A percentile compares a stretch with the other conserved stretches of the same genome.
phyloP scores from a whole-genome alignment of 2,113 vertebrate genomes.

The Phalacrocorax brasilianus region DNA sequence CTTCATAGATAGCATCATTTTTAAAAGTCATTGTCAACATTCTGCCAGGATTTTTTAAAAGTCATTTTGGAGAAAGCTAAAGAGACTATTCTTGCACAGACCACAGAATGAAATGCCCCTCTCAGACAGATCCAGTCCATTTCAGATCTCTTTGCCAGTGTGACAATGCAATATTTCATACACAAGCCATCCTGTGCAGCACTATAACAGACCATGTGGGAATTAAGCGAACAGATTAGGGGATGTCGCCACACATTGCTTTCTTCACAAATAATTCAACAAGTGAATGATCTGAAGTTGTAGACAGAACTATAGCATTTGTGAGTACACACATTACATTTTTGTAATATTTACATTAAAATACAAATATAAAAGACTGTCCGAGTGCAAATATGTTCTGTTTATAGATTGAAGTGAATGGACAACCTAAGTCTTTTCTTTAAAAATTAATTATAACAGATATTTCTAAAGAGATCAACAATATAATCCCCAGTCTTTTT shows the following conservation, averaged over 20 bases:
- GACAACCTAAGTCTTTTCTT: neutral
- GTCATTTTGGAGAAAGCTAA: neutral
- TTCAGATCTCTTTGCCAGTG: neutral
- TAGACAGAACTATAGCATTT: neutral
- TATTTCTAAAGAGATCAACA: neutral
- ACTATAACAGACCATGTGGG: neutral
- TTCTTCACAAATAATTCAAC: neutral
- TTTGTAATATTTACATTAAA: neutral
- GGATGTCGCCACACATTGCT: neutral
- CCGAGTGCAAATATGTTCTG: neutral
- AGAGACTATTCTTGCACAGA: neutral
- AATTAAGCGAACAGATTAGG: neutral
- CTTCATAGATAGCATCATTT: neutral
- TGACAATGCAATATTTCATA: neutral
- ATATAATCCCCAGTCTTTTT: neutral
- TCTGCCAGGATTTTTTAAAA: neutral
- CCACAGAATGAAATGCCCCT: neutral
- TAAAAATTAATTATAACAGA: neutral
- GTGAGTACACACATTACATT: neutral
- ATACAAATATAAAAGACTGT: neutral
- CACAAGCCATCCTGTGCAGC: neutral
- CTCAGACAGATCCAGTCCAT: neutral
- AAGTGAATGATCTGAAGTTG: neutral
- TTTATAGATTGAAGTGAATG: neutral
- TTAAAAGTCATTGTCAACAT: neutral